Conservation (phyloP, 2,888 invertebrate species). For the Drosophila antonietae region DNA sequence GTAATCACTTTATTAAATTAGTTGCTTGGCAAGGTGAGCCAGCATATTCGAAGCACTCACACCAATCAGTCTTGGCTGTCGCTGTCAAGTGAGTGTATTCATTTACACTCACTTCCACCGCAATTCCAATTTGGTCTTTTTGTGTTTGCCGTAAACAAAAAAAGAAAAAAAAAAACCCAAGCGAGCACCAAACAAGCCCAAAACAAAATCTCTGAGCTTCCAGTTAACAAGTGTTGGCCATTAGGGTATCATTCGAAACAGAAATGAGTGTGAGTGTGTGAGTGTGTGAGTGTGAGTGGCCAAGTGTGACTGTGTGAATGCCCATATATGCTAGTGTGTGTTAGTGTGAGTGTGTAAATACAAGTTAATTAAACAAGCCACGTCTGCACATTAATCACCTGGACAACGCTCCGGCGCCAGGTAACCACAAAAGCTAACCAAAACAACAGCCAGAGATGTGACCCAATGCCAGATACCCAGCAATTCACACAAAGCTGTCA, state of each 20-base stretch:
- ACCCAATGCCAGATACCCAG: neutral
- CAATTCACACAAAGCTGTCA: neutral
- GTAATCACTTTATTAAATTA: constrained; percentile 40
- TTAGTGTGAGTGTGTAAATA: constrained; percentile 51
- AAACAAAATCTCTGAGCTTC: constrained; percentile 37
- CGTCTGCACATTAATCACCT: constrained; percentile 76
- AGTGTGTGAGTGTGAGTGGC: constrained; percentile 2
- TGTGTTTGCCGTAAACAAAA: constrained; percentile 13
- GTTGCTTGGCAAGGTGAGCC: constrained; percentile 36
- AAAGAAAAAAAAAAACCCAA: neutral
- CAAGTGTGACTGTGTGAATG: constrained; percentile 6
- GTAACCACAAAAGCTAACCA: constrained; percentile 44
- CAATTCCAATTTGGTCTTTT: constrained; percentile 9
- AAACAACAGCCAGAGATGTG: neutral
- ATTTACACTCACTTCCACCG: constrained; percentile 36
- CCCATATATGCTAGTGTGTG: neutral
- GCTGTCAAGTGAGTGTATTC: constrained; percentile 46
- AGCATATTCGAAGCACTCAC: constrained; percentile 26
- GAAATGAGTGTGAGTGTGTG: constrained; percentile 3
- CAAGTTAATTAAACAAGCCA: constrained; percentile 78
- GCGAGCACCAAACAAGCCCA: constrained; percentile 15
- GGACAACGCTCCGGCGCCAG: constrained; percentile 57
- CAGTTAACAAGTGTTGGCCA: constrained; percentile 56
- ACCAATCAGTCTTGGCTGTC: neutral
- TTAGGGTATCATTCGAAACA: constrained; percentile 44